These are phyloP conservation scores for Catalaphyllia jardinei DNA, from an alignment of 64 coral and sea anemone species.

Conservation along the genomic window DNA sequence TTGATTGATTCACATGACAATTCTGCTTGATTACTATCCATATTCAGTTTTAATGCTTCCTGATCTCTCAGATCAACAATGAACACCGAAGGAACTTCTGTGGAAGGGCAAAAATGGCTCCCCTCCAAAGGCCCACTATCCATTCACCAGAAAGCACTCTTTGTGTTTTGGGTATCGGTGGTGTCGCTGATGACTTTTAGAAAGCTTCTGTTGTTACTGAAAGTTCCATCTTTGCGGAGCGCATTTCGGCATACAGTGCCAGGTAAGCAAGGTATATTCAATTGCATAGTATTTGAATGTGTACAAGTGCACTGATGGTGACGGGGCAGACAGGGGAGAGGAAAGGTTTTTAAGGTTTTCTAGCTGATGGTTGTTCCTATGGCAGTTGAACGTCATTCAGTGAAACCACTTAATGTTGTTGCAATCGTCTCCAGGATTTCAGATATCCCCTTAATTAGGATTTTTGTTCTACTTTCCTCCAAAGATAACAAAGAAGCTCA, in stretches of 20 bases:
- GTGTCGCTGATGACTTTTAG: slow-evolving; percentile 20
- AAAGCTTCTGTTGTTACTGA: slow-evolving; percentile 9
- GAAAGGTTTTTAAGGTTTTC: no score
- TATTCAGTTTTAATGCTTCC: no score
- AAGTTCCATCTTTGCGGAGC: neutral
- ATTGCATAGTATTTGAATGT: no score
- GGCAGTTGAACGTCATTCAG: neutral
- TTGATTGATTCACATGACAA: no score
- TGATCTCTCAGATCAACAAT: slow-evolving; percentile 11
- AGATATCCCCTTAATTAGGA: neutral
- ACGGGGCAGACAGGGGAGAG: no score
- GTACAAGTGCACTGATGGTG: no score
- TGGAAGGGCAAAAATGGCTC: neutral
- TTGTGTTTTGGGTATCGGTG: slow-evolving; percentile 63
- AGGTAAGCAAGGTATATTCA: neutral
- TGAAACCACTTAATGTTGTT: no score
- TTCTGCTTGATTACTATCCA: no score
- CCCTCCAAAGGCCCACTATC: slow-evolving; percentile 58
- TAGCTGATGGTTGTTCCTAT: no score
- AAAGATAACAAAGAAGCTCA: neutral
- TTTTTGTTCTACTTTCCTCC: neutral
- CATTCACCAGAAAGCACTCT: slow-evolving; percentile 72
- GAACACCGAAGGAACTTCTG: slow-evolving; percentile 5
- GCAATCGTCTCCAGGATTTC: neutral
- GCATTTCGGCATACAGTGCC: neutral